phyloP scores from a whole-genome alignment of 2,113 vertebrate genomes.

The Pyxicephalus adspersus region DNA sequence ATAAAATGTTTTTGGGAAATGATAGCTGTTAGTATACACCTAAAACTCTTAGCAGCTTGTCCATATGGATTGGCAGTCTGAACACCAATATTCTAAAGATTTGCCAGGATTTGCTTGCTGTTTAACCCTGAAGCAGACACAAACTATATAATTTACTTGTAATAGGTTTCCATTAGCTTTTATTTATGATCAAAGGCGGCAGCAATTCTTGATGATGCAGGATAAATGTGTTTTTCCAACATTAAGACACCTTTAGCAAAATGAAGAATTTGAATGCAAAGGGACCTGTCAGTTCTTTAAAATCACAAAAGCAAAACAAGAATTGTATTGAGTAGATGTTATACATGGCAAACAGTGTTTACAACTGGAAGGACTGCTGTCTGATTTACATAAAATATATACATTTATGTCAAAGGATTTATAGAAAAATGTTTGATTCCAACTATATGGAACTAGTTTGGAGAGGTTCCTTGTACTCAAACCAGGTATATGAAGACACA shows the following conservation, averaged over 20 bases:
- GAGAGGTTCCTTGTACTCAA: no score
- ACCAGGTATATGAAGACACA: no score
- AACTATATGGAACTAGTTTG: not conserved
- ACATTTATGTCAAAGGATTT: no score
- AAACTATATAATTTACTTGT: not conserved
- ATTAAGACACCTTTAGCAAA: slow-evolving; percentile 4
- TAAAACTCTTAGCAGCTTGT: not conserved
- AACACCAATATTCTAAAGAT: not conserved
- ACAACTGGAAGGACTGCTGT: not conserved
- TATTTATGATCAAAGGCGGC: slow-evolving; percentile 1
- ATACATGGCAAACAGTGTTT: slow-evolving; percentile 24
- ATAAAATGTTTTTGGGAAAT: not conserved
- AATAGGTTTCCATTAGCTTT: slow-evolving; percentile 16
- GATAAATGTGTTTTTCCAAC: slow-evolving; percentile 42
- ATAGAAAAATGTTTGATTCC: no score
- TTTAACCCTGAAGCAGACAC: not conserved
- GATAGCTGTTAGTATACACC: not conserved
- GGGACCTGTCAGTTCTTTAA: slow-evolving; percentile 24
- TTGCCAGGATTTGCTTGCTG: not conserved
- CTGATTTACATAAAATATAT: not conserved
- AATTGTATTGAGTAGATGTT: slow-evolving; percentile 29
- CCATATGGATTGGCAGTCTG: not conserved
- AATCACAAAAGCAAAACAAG: slow-evolving; percentile 38
- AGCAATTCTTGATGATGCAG: not conserved
- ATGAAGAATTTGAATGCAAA: slow-evolving; percentile 52